Percentiles rank a stretch among this genome's conserved stretches.
Conservation (phyloP, 2,888 invertebrate genomes). For the Platycnemis pennipes region DNA sequence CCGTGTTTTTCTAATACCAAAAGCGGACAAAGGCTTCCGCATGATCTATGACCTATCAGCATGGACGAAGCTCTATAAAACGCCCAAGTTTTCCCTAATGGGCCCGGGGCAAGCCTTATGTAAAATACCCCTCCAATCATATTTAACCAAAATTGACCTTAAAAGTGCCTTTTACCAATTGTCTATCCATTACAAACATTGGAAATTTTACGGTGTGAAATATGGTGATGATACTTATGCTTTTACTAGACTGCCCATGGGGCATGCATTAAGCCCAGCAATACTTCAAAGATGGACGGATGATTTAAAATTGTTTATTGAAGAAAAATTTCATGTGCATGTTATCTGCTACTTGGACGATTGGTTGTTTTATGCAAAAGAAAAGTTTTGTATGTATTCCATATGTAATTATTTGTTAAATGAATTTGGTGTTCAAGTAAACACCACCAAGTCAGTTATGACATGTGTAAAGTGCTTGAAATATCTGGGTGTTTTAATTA, state of each 20-base stretch:
- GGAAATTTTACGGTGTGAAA: background rate
- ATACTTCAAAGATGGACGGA: background rate
- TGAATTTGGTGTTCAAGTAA: background rate
- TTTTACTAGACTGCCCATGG: background rate
- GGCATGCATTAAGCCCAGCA: background rate
- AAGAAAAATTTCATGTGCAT: background rate
- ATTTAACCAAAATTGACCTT: background rate
- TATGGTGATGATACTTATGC: background rate
- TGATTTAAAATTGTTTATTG: background rate
- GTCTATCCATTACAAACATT: background rate
- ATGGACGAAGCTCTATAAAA: background rate
- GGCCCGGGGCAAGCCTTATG: background rate
- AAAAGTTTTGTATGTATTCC: background rate
- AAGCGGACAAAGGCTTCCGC: background rate
- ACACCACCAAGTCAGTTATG: background rate
- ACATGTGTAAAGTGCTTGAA: background rate
- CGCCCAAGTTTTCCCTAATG: background rate
- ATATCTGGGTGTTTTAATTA: background rate
- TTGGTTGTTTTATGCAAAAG: background rate
- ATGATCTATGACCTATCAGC: background rate
- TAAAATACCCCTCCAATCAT: background rate
- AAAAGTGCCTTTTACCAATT: background rate
- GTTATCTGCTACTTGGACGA: too few species aligned
- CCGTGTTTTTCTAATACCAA: background rate
- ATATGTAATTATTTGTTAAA: background rate